Conservation (phyloP, 1,140 invertebrate genomes). For the Trachelipus rathkii region DNA sequence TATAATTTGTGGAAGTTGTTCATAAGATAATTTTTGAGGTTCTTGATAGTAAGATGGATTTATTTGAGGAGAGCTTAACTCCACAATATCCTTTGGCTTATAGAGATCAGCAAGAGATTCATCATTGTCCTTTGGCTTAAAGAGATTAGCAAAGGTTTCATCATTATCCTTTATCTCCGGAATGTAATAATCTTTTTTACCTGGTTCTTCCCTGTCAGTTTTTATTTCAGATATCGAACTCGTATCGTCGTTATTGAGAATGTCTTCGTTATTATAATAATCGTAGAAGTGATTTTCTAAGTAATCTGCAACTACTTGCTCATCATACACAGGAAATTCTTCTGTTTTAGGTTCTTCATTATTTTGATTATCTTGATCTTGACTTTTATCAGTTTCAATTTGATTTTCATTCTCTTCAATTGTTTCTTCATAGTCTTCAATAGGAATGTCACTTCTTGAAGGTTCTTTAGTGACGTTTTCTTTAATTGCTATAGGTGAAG, state of each 20-base stretch:
- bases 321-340: background rate
- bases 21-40: constrained; percentile 18
- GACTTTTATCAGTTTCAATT: no score
- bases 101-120: background rate
- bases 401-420: no score
- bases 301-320: background rate
- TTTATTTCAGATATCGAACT: background rate
- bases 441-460: background rate
- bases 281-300: background rate
- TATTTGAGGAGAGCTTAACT: background rate
- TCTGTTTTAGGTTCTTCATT: background rate
- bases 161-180: background rate
- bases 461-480: background rate
- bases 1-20: constrained; percentile 27
- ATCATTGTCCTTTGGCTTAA: no score
- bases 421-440: background rate
- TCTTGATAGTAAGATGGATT: constrained; percentile 23
- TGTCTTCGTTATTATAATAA: background rate
- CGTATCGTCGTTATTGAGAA: background rate
- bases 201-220: background rate
- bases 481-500: background rate
- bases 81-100: background rate
- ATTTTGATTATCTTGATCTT: no score
- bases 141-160: no score
- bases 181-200: background rate